These are phyloP conservation scores for Mus spicilegus DNA, from an alignment of 2,113 vertebrate species.

Conservation along the genomic window DNA sequence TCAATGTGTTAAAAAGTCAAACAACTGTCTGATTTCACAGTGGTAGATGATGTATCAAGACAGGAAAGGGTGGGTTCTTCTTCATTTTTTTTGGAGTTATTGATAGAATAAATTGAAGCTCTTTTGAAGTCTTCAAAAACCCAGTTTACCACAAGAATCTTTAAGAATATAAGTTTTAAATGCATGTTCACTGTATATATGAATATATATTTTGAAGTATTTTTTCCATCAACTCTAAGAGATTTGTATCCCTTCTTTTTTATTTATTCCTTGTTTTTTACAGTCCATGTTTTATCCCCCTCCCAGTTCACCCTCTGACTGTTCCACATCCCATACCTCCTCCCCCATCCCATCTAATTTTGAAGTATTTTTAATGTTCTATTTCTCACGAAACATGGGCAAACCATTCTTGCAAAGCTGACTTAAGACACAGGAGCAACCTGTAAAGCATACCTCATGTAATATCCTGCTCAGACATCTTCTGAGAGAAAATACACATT, in stretches of 20 bases:
- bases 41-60: slow-evolving; percentile 20
- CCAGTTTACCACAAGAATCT: background rate
- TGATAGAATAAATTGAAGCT: background rate
- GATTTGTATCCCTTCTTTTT: background rate
- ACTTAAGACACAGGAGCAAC: background rate
- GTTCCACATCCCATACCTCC: no score
- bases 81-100: slow-evolving; percentile 14
- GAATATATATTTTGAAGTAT: background rate
- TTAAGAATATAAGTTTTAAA: slow-evolving; percentile 25
- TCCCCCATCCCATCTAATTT: background rate
- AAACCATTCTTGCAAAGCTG: background rate
- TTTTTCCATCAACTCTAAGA: background rate
- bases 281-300: no score
- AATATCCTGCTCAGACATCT: background rate
- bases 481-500: background rate
- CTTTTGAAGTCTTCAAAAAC: background rate
- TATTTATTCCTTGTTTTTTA: no score
- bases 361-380: background rate
- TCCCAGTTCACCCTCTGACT: no score
- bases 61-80: slow-evolving; percentile 24
- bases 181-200: background rate
- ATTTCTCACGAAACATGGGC: background rate
- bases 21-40: slow-evolving; percentile 43
- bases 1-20: slow-evolving; percentile 75
- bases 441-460: background rate